A percentile compares a stretch with the other conserved stretches of the same genome.
phyloP scores from a whole-genome alignment of 2,888 invertebrate species.

The Epinotia nisella region DNA sequence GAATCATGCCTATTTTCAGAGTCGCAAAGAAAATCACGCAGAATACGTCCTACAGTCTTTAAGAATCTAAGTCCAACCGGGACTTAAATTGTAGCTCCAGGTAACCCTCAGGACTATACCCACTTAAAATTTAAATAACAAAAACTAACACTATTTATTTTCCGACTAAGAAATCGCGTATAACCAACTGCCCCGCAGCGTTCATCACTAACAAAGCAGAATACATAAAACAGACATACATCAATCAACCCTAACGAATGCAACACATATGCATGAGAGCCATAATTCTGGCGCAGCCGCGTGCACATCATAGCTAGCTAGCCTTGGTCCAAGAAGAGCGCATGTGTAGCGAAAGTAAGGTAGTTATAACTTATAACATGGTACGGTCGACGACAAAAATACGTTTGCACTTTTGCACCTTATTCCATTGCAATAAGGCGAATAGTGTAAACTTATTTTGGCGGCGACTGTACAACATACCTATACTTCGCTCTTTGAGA shows the following conservation, averaged over 20 bases:
- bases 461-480: no score
- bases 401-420: no score
- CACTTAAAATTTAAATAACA: conserved; percentile 16
- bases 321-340: background rate
- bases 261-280: conserved; percentile 77
- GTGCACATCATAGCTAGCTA: conserved; percentile 70
- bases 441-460: no score
- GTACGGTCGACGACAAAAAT: no score
- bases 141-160: conserved; percentile 18
- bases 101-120: background rate
- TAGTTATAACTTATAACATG: no score
- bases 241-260: conserved; percentile 45
- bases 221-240: conserved; percentile 43
- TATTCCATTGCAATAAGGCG: no score
- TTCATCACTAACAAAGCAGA: conserved; percentile 40
- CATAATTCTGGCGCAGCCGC: conserved; percentile 76
- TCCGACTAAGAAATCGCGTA: background rate
- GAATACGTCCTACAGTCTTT: no score
- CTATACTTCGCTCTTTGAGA: no score
- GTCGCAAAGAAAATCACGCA: no score
- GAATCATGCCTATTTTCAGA: no score
- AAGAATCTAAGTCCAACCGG: no score
- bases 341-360: background rate
- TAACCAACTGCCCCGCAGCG: conserved; percentile 14
- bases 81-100: background rate